A percentile compares a stretch with the other conserved stretches of the same genome.
Evolutionary conservation across 2,797 vertebrate species (phyloP).

Genomic region (Rhyacichthys aspro): DNA sequence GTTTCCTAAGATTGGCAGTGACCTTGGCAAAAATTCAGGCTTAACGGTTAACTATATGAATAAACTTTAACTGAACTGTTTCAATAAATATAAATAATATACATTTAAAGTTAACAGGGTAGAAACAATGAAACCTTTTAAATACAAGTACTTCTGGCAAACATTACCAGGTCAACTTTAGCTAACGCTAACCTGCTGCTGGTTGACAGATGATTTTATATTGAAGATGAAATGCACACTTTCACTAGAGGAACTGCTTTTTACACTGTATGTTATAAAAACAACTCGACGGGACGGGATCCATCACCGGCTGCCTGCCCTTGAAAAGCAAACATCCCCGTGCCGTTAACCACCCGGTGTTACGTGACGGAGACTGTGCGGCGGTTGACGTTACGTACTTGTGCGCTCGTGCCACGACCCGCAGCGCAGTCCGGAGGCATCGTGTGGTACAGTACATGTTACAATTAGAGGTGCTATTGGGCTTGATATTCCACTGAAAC

Average conservation of each 20-base stretch:
- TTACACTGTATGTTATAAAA: neutral
- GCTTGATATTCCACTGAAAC: slow-evolving; percentile 4
- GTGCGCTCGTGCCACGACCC: slow-evolving; percentile 54
- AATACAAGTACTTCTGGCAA: neutral
- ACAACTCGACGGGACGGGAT: neutral
- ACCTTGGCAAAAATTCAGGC: neutral
- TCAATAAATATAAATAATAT: too few species aligned
- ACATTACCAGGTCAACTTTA: slow-evolving; percentile 17
- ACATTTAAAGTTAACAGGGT: too few species aligned
- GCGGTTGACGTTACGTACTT: slow-evolving; percentile 64
- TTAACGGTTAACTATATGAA: neutral
- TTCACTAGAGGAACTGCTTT: neutral
- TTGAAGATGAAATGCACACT: too few species aligned
- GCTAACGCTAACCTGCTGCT: neutral
- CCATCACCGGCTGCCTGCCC: slow-evolving; percentile 46
- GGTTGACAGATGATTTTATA: too few species aligned
- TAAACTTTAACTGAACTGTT: too few species aligned
- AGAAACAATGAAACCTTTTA: too few species aligned
- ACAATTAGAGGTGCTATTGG: neutral
- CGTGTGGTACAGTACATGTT: slow-evolving; percentile 77
- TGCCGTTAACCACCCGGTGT: neutral
- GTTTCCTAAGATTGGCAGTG: neutral
- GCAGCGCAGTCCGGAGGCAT: slow-evolving; percentile 76
- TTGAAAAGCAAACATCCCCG: slow-evolving; percentile 47
- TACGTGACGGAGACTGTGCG: neutral